Conservation (phyloP, 2,888 invertebrate genomes). For the Charanyca ferruginea region DNA sequence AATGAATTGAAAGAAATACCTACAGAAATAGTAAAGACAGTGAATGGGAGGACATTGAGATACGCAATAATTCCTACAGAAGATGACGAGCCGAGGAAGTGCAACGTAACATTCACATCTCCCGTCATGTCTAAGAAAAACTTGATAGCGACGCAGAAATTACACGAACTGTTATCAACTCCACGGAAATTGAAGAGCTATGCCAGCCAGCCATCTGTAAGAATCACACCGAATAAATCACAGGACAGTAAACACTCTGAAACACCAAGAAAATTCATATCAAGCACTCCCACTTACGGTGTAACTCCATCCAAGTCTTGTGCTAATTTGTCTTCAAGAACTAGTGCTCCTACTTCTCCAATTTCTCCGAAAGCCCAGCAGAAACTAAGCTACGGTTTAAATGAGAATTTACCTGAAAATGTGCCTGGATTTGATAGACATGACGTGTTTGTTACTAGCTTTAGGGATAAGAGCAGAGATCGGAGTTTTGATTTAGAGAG, state of each 20-base stretch:
- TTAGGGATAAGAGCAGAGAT: constrained; percentile 82
- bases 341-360: constrained; percentile 77
- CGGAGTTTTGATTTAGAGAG: constrained; percentile 75
- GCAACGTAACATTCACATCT: constrained; percentile 83
- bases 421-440: constrained; percentile 74
- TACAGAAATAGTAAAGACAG: constrained; percentile 91
- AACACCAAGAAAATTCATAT: constrained; percentile 71
- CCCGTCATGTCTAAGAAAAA: constrained; percentile 91
- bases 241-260: constrained; percentile 50
- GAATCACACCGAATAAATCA: constrained; percentile 82
- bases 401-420: constrained; percentile 57
- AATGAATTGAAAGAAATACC: constrained; percentile 91
- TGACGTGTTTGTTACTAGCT: constrained; percentile 86
- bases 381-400: constrained; percentile 89
- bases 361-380: constrained; percentile 91
- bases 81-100: constrained; percentile 85
- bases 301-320: constrained; percentile 88
- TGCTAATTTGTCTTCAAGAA: constrained; percentile 81
- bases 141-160: constrained; percentile 94
- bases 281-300: constrained; percentile 85
- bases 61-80: constrained; percentile 92
- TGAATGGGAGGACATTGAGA: constrained; percentile 91
- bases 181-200: constrained; percentile 92
- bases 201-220: constrained; percentile 89
- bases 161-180: constrained; percentile 94